Evolutionary conservation across 1,140 invertebrate genomes (phyloP).

Genomic region (Cherax destructor): DNA sequence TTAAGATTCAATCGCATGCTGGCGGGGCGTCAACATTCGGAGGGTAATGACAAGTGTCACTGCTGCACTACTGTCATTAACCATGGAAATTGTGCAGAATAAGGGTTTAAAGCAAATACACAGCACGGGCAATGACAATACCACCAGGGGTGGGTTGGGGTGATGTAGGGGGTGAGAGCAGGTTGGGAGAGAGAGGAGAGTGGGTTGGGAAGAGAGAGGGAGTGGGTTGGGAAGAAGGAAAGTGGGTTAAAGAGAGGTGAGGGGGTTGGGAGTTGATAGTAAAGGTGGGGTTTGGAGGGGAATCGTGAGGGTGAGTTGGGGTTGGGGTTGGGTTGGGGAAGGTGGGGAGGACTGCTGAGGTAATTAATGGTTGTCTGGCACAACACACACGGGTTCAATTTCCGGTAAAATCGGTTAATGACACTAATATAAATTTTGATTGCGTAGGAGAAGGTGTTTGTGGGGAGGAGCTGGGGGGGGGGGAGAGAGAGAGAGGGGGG

Average conservation of each 20-base stretch:
- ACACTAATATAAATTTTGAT: constrained; percentile 3
- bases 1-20: background rate
- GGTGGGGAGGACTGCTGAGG: background rate
- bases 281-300: too few species aligned
- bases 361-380: background rate
- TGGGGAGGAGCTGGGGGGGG: background rate
- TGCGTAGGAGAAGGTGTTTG: background rate
- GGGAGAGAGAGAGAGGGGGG: background rate
- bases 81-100: background rate
- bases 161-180: too few species aligned
- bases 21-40: background rate
- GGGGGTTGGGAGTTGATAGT: too few species aligned
- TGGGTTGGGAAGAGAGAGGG: too few species aligned
- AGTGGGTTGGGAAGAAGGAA: too few species aligned
- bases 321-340: too few species aligned
- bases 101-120: background rate
- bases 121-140: background rate
- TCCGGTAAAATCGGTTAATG: background rate
- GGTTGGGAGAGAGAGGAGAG: too few species aligned
- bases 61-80: background rate
- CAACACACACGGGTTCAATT: background rate
- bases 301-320: too few species aligned
- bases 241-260: too few species aligned
- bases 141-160: background rate
- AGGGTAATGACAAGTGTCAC: background rate